Conservation (phyloP, 2,113 vertebrate genomes). For the Theristicus caerulescens region DNA sequence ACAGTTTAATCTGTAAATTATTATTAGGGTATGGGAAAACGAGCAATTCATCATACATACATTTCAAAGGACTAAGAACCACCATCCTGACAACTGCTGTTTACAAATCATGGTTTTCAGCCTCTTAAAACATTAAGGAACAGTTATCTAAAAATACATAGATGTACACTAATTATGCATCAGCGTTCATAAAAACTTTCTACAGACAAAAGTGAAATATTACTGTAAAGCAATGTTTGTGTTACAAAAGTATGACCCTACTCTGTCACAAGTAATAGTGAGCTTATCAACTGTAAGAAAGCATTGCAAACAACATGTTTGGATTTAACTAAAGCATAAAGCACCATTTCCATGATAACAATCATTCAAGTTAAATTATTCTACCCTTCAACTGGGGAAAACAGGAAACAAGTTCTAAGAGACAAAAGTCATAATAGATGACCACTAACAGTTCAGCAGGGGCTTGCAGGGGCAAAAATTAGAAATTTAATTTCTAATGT, state of each 20-base stretch:
- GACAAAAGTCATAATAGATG: neutral
- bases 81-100: neutral
- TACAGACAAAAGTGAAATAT: neutral
- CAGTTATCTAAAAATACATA: neutral
- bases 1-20: neutral
- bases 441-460: neutral
- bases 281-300: neutral
- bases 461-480: neutral
- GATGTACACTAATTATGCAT: neutral
- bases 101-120: neutral
- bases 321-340: neutral
- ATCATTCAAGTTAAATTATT: neutral
- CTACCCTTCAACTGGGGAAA: neutral
- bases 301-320: neutral
- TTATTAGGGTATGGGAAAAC: neutral
- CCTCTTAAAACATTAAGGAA: neutral
- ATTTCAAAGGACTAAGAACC: neutral
- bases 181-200: neutral
- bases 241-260: neutral
- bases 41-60: accelerated
- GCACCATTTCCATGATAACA: neutral
- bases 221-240: neutral
- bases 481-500: neutral
- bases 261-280: neutral
- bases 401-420: neutral